Conservation (phyloP, 2,113 vertebrate species). For the Hippocampus abdominalis region DNA sequence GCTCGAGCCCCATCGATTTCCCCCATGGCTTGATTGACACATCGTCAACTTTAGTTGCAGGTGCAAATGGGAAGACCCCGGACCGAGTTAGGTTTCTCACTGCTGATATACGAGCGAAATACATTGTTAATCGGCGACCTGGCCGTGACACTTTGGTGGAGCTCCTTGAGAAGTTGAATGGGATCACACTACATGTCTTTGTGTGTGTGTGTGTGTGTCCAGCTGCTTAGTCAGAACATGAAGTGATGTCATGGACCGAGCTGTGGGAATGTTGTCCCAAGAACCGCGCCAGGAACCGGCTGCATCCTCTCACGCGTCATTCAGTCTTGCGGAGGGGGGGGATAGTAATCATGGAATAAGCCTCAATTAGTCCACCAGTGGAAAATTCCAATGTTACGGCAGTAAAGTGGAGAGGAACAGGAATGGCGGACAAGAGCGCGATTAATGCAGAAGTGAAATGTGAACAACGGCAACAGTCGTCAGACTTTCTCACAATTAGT, state of each 20-base stretch:
- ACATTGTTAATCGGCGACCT: background rate
- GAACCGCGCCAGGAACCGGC: background rate
- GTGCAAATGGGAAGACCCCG: background rate
- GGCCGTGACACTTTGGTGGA: background rate
- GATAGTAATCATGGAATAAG: background rate
- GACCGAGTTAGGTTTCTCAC: no score
- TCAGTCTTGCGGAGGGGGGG: background rate
- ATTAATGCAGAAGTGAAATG: no score
- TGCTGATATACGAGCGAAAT: no score
- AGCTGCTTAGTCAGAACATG: constrained; percentile 13
- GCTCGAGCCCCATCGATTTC: background rate
- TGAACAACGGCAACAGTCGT: no score
- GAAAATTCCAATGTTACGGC: background rate
- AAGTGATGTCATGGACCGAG: constrained; percentile 46
- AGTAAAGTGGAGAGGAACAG: background rate
- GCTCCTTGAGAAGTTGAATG: background rate
- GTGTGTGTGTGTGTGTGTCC: background rate
- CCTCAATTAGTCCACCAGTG: background rate
- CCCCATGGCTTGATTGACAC: background rate
- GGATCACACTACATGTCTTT: background rate
- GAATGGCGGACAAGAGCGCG: background rate
- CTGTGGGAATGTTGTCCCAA: constrained; percentile 11
- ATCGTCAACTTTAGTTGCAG: background rate
- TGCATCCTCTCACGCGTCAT: background rate
- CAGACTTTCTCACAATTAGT: background rate